Conservation (phyloP, 2,888 invertebrate genomes). For the Epistrophe eligans region DNA sequence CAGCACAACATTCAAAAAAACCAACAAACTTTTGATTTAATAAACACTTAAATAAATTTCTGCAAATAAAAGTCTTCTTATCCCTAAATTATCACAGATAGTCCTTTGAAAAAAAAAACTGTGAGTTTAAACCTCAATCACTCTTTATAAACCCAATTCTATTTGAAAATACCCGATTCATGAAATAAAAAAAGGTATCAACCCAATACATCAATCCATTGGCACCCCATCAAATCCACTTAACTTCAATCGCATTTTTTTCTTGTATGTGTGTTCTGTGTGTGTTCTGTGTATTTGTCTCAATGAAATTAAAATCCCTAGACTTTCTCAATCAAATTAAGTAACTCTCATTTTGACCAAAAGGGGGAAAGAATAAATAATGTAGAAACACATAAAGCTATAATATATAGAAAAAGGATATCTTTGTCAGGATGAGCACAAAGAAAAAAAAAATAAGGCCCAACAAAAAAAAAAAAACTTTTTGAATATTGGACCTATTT, state of each 20-base stretch:
- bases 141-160: slow-evolving; percentile 17
- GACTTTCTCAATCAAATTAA: slow-evolving; percentile 69
- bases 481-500: slow-evolving; percentile 54
- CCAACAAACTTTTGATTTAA: neutral
- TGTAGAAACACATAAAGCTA: slow-evolving; percentile 1
- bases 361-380: slow-evolving; percentile 53
- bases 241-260: slow-evolving; percentile 57
- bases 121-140: slow-evolving; percentile 28
- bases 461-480: slow-evolving; percentile 18
- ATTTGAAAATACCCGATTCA: slow-evolving; percentile 19
- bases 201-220: slow-evolving; percentile 48
- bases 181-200: slow-evolving; percentile 16
- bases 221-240: slow-evolving; percentile 54
- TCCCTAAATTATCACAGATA: neutral
- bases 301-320: slow-evolving; percentile 61
- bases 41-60: neutral
- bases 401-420: slow-evolving; percentile 2
- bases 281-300: neutral
- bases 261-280: neutral
- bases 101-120: neutral
- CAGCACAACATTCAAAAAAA: neutral
- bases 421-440: neutral
- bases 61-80: neutral
- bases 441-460: neutral
- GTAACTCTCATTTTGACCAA: slow-evolving; percentile 67